Conservation (phyloP, 2,113 vertebrate species). For the Bostrychus sinensis region DNA sequence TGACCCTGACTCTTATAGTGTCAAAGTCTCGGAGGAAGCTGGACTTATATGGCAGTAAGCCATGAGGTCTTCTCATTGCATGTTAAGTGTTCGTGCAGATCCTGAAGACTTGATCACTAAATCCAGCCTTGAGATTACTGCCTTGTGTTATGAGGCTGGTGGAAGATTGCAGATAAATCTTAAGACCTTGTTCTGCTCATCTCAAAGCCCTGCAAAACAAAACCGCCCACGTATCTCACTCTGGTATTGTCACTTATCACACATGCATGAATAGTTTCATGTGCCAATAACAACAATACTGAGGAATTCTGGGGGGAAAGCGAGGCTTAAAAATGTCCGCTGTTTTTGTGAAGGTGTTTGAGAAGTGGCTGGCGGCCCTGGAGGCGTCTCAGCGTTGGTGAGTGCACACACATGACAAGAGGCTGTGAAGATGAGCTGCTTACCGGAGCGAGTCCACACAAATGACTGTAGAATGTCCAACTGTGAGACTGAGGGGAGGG, state of each 20-base stretch:
- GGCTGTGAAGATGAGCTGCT: slow-evolving; percentile 46
- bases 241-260: neutral
- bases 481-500: slow-evolving; percentile 42
- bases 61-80: slow-evolving; percentile 13
- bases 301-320: slow-evolving; percentile 1
- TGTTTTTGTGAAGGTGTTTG: slow-evolving; percentile 2
- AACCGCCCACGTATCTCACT: slow-evolving; percentile 35
- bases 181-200: slow-evolving; percentile 37
- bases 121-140: slow-evolving; percentile 55
- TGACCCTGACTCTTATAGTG: too few species aligned
- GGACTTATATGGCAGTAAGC: too few species aligned
- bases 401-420: slow-evolving; percentile 20
- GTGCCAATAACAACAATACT: neutral
- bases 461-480: slow-evolving; percentile 43
- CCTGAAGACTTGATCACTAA: slow-evolving; percentile 40
- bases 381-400: slow-evolving; percentile 10
- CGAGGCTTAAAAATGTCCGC: slow-evolving; percentile 8
- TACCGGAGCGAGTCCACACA: slow-evolving; percentile 39
- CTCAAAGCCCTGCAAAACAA: slow-evolving; percentile 38
- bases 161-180: slow-evolving; percentile 66
- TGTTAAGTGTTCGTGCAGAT: slow-evolving; percentile 38
- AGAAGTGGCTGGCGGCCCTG: neutral
- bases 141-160: slow-evolving; percentile 36
- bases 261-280: neutral
- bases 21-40: too few species aligned